Base-by-base conservation (phyloP, 1,140 invertebrate genomes). In the Scaptomyza hsui region DNA sequence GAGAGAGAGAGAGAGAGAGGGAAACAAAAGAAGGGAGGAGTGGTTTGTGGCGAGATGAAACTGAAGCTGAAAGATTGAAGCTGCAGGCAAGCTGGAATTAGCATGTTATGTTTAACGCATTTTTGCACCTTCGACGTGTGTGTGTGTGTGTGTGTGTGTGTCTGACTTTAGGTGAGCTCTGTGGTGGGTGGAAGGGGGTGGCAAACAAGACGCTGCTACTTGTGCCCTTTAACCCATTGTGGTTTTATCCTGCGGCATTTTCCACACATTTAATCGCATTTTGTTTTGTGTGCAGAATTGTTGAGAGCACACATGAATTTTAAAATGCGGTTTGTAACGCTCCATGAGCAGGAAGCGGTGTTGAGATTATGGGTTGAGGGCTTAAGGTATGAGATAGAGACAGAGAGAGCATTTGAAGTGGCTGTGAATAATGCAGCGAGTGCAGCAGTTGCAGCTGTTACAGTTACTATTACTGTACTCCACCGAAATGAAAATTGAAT, bases 61-160 rank as follows among this genome's bases (percentile, higher is more conserved):
- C 26, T 37, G 42, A 15, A 29, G 32, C 29, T 45, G 47, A 78
- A 62, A 78, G 75, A 83, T 82, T 83, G 79, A 78, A 72, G 75
- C 79, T 83, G 82, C 57, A 70, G 70, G 80, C 73, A 61, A 18
- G 12, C 82, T 71, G 65, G 77, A 85, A 85, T 85, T 85, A 85
- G 81, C 81, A 85, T 85, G 79, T 85, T 86, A 82, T 82, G 82
- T 70, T 86, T 88, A 88, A 88, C 82, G 83, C 82, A 86, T 88
- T 88, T 86, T 88, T 81, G 74, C 82, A 88, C 74, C 81, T 85
- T 80, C 57, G 72, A 78, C 72, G 64, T 70, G 47, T 68, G 51
- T 59, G 26, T 29, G 67, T 72, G 52, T 69, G 51, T 59, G 19
- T 73, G 53, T 16, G 39, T 62, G 12, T 59, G 29, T 69, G 49